Percentiles rank a stretch among this genome's conserved stretches.
Evolutionary conservation across 2,888 invertebrate species (phyloP).

Genomic region (Patella pellucida): DNA sequence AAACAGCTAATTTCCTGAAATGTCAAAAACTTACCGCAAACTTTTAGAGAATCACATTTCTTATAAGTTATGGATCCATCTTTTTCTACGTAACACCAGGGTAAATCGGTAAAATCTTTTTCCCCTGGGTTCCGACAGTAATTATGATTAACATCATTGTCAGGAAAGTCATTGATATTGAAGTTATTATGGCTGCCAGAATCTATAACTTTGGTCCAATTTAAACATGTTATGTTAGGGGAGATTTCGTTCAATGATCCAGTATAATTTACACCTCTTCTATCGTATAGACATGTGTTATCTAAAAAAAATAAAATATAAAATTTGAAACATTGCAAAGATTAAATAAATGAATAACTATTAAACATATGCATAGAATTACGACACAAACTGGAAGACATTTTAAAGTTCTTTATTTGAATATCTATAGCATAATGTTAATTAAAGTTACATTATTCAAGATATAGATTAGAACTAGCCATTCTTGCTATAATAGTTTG

Average conservation of each 20-base stretch:
- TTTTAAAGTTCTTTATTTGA: too few species aligned
- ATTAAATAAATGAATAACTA: too few species aligned
- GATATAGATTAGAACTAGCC: too few species aligned
- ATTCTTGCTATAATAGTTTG: too few species aligned
- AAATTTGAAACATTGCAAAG: too few species aligned
- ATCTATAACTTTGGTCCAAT: conserved; percentile 23
- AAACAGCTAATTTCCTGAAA: background rate
- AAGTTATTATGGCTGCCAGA: background rate
- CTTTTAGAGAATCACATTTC: conserved; percentile 15
- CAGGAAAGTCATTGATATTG: conserved; percentile 37
- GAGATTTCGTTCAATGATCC: conserved; percentile 28
- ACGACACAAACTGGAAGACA: too few species aligned
- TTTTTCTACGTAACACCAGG: conserved; percentile 41
- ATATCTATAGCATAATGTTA: too few species aligned
- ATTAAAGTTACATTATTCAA: too few species aligned
- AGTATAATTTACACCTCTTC: conserved; percentile 34
- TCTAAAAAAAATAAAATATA: conserved; percentile 24
- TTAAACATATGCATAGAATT: too few species aligned
- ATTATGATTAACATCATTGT: conserved; percentile 39
- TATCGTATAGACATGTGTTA: conserved; percentile 37
- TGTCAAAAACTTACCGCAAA: conserved; percentile 28
- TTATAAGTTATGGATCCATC: background rate
- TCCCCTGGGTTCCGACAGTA: conserved; percentile 43
- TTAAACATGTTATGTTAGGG: conserved; percentile 23
- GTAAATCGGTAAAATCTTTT: conserved; percentile 27